Base-by-base conservation (phyloP, 2,888 invertebrate genomes). In the Lithophane ornitopus region DNA sequence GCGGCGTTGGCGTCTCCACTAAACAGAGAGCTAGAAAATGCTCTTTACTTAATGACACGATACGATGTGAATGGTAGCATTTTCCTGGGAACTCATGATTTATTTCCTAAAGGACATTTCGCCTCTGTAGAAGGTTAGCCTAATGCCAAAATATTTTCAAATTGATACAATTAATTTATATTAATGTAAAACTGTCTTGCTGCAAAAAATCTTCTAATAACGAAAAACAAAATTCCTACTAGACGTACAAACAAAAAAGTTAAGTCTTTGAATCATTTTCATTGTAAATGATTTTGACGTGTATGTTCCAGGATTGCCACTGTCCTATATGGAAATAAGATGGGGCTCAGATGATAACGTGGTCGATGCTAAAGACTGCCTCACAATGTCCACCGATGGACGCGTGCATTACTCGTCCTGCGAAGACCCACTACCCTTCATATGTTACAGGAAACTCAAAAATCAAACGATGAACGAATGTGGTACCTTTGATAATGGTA, bases 111-210 rank as follows among this genome's bases (percentile, higher is more conserved):
- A 49, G 78, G 78, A 34, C 14, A 73, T 16, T 78, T 16, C 22
- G 22, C 1, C 3, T 73, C 78, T 22, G 22, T 80, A 61, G 78
- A 78, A 78, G 78, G 78, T 78, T 3, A 41, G 76, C 63, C 14
- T 7, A 14, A 3, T n/a, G n/a, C 14, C 14, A 14, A 14, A 19
- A 11, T 19, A 28, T 39, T 34, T 34, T 34, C 8, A 34, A 34
- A 34, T 34, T 11, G 28, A 22, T 49, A 6, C 19, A 12, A 22
- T 61, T 12, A 19, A 22, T 34, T 22, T 19, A 34, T 6, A 61
- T 34, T 28, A 19, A 61, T 61, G 34, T 61, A 34, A 22, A 12
- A 46, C 16, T 16, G 16, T 6, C 46, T 46, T 46, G 46, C 46
- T 46, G 1, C 16, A 46, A 46, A 19, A 49, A 49, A 49, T 19